Evolutionary conservation across 1,140 invertebrate species (phyloP).

Genomic region (Sitophilus oryzae): DNA sequence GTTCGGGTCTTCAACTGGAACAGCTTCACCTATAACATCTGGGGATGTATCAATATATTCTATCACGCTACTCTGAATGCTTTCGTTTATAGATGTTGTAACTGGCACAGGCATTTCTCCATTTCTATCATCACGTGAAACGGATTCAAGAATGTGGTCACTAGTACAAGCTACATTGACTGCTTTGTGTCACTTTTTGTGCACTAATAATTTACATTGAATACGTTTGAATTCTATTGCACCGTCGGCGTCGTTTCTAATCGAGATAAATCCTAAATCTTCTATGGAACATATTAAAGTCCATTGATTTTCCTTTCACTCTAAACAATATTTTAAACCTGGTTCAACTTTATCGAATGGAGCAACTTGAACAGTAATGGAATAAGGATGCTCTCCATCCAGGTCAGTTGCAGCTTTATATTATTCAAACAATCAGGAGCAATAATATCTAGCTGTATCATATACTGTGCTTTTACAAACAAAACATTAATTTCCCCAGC

Average conservation of each 20-base stretch:
- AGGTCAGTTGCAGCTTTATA: constrained; percentile 62
- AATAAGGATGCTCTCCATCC: too few species aligned
- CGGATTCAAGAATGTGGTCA: constrained; percentile 69
- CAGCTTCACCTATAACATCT: constrained; percentile 50
- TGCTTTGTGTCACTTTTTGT: constrained; percentile 99
- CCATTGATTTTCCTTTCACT: too few species aligned
- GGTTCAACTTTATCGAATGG: too few species aligned
- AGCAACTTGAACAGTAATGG: too few species aligned
- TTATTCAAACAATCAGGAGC: constrained; percentile 74
- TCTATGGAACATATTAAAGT: too few species aligned
- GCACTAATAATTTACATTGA: constrained; percentile 96
- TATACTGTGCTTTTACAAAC: too few species aligned
- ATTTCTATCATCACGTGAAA: constrained; percentile 46
- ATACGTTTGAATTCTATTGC: constrained; percentile 93
- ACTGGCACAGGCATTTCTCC: constrained; percentile 29
- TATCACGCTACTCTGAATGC: constrained; percentile 36
- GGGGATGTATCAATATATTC: constrained; percentile 46
- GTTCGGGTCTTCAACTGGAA: constrained; percentile 54
- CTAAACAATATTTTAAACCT: too few species aligned
- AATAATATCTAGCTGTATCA: too few species aligned
- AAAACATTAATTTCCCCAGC: too few species aligned
- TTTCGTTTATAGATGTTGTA: constrained; percentile 8
- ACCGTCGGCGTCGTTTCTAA: too few species aligned
- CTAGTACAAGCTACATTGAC: constrained; percentile 83
- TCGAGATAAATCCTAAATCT: too few species aligned